Conservation (phyloP, 2,797 vertebrate species). For the Naso thynnoides region DNA sequence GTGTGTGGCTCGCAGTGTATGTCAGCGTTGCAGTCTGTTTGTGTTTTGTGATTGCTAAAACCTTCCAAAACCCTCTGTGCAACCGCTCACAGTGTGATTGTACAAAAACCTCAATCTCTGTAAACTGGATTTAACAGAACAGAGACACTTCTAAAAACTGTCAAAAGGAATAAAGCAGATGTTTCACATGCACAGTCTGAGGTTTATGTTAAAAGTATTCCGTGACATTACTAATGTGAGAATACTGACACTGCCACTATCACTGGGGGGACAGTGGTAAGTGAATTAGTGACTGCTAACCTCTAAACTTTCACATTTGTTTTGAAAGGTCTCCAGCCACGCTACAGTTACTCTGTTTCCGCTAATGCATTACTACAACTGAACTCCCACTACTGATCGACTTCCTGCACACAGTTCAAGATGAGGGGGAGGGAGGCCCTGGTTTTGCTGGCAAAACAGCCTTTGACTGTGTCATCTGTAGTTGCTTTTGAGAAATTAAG, state of each 20-base stretch:
- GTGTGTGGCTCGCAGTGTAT: constrained; percentile 13
- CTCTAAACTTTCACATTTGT: no score
- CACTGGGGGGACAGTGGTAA: no score
- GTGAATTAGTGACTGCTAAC: no score
- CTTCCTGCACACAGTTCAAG: no score
- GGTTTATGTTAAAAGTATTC: background rate
- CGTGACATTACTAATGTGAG: background rate
- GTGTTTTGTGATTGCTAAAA: constrained; percentile 20
- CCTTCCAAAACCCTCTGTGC: constrained; percentile 17
- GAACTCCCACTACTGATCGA: no score
- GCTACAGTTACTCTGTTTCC: no score
- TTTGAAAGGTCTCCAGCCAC: no score
- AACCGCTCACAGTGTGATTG: constrained; percentile 18
- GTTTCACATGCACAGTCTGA: background rate
- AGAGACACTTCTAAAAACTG: constrained; percentile 8
- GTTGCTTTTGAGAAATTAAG: no score
- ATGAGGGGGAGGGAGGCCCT: no score
- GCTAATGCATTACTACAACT: no score
- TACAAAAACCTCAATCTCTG: constrained; percentile 13
- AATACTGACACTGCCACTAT: background rate
- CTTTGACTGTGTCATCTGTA: no score
- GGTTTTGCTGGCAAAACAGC: no score
- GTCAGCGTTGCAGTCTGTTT: constrained; percentile 22
- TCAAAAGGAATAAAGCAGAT: constrained; percentile 16
- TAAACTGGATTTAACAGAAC: background rate